Conservation (phyloP, 1,140 invertebrate genomes). For the Cherax destructor region DNA sequence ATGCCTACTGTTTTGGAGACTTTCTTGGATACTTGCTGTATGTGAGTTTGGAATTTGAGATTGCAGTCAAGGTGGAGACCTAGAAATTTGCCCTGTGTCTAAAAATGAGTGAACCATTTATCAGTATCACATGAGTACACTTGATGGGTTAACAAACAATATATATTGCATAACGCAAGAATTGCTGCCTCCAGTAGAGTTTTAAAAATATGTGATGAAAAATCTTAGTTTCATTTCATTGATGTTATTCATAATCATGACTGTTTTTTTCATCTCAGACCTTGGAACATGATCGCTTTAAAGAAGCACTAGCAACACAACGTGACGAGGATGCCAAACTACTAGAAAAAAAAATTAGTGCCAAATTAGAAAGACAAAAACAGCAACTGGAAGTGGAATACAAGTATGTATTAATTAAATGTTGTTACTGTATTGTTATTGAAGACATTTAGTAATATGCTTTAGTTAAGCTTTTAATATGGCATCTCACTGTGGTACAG, state of each 20-base stretch:
- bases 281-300: slow-evolving; percentile 48
- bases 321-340: slow-evolving; percentile 73
- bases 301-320: slow-evolving; percentile 49
- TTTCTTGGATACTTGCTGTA: too few species aligned
- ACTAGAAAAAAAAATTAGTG: slow-evolving; percentile 41
- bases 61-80: too few species aligned
- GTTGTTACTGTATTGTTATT: neutral
- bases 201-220: neutral
- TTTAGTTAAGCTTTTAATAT: too few species aligned
- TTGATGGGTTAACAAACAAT: too few species aligned
- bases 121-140: too few species aligned
- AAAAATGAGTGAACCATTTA: too few species aligned
- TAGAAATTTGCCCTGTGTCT: too few species aligned
- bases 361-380: slow-evolving; percentile 76
- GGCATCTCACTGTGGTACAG: neutral
- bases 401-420: slow-evolving; percentile 73
- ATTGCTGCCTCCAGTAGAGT: neutral
- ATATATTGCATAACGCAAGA: too few species aligned
- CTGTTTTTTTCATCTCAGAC: slow-evolving; percentile 7
- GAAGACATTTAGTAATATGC: neutral
- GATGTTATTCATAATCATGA: neutral
- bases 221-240: neutral
- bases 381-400: slow-evolving; percentile 77
- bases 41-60: too few species aligned
- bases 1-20: too few species aligned